Evolutionary conservation across 2,888 invertebrate genomes (phyloP), one percentile per base, ranked within the genome.

Genomic region (Barypeithes pellucidus): DNA sequence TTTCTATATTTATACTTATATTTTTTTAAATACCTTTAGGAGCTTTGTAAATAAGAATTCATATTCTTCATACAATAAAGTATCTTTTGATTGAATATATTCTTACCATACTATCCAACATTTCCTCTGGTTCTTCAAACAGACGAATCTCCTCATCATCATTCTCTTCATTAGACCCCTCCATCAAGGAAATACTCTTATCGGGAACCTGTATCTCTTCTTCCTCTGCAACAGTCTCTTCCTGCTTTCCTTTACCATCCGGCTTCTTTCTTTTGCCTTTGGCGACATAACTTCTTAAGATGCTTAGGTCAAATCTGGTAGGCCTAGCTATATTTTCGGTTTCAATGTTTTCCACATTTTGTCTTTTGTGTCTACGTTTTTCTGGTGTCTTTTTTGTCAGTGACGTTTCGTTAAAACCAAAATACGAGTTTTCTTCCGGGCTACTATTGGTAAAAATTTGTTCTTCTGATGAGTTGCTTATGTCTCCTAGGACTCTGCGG

Each of bases 71-170:
- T n/a, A n/a, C n/a, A n/a, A n/a, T n/a, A n/a, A n/a, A n/a, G n/a
- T n/a, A n/a, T n/a, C n/a, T n/a, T n/a, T n/a, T n/a, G n/a, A n/a
- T n/a, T n/a, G n/a, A n/a, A n/a, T n/a, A n/a, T 47, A 8, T 47
- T 52, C 60, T 72, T 65, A 75, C 75, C 68, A 61, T 72, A 29
- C 61, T 43, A 57, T 62, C 68, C 14, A 72, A 43, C 36, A 72
- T 59, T 5, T 72, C 68, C 14, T 72, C 75, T 33, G 75, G 72
- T n/a, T 75, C 75, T 16, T 68, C 72, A 68, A 75, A 75, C 18
- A 75, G 54, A 45, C 36, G 57, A 18, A 67, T 9, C 16, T 61
- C 61, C 11, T 60, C 52, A 4, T 14, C 47, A 20, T 2, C 24
- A 50, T 29, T 14, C 3, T 60, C 50, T 41, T 61, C 62, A 33